Percentiles rank a stretch among this genome's conserved stretches.
Conservation (phyloP, 1,140 invertebrate genomes). For the Drosophila kikkawai region DNA sequence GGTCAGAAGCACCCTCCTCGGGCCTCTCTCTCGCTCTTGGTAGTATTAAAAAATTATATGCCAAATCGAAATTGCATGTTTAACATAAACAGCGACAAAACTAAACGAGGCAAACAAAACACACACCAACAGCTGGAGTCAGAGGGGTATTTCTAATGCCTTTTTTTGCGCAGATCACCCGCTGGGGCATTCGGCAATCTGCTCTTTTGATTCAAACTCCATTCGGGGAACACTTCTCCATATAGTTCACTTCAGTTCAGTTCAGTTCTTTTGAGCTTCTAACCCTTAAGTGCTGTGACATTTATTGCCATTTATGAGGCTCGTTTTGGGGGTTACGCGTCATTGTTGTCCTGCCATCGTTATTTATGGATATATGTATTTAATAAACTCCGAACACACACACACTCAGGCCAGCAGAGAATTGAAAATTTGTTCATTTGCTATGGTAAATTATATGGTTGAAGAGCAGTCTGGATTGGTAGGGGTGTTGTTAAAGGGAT, state of each 20-base stretch:
- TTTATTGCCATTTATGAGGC: constrained; percentile 81
- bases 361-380: constrained; percentile 75
- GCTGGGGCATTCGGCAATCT: constrained; percentile 64
- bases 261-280: constrained; percentile 30
- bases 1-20: constrained; percentile 21
- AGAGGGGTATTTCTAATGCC: constrained; percentile 64
- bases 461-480: constrained; percentile 7
- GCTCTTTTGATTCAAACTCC: constrained; percentile 48
- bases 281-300: constrained; percentile 75
- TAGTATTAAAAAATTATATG: constrained; percentile 81
- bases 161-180: constrained; percentile 57
- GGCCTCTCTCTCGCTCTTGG: background rate
- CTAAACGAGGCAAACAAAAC: constrained; percentile 34
- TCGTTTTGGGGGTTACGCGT: constrained; percentile 73
- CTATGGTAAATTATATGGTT: constrained; percentile 63
- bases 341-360: constrained; percentile 46
- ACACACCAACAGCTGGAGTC: constrained; percentile 22
- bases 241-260: constrained; percentile 10
- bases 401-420: background rate
- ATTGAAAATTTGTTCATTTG: constrained; percentile 58
- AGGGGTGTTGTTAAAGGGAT: constrained; percentile 3
- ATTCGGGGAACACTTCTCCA: background rate
- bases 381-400: constrained; percentile 58
- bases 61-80: constrained; percentile 83
- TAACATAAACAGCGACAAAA: constrained; percentile 70